A percentile compares a stretch with the other conserved stretches of the same genome.
phyloP scores from a whole-genome alignment of 2,888 invertebrate genomes.

The Drosophila heteroneura region DNA sequence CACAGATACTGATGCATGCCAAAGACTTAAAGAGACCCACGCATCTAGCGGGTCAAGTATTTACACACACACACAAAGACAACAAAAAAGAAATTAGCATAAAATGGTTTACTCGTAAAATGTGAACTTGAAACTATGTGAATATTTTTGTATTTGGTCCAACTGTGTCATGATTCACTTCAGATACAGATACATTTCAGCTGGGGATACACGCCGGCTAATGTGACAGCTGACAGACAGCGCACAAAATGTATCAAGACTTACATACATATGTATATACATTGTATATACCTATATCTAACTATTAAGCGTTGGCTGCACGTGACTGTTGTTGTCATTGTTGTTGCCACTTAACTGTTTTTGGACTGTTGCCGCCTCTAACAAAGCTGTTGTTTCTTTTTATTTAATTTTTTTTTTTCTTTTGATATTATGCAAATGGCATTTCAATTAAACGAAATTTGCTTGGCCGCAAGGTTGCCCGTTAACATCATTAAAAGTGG shows the following conservation, averaged over 20 bases:
- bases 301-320: constrained; percentile 53
- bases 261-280: constrained; percentile 6
- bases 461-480: constrained; percentile 68
- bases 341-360: constrained; percentile 49
- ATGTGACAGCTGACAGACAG: constrained; percentile 57
- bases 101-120: constrained; percentile 46
- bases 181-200: constrained; percentile 54
- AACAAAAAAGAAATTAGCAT: constrained; percentile 61
- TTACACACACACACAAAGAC: constrained; percentile 10
- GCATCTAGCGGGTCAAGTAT: constrained; percentile 55
- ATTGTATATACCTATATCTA: constrained; percentile 21
- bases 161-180: constrained; percentile 75
- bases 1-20: constrained; percentile 24
- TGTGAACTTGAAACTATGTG: constrained; percentile 69
- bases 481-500: constrained; percentile 65
- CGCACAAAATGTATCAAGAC: constrained; percentile 8
- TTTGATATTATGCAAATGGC: constrained; percentile 71
- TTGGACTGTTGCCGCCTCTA: constrained; percentile 33
- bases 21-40: constrained; percentile 20
- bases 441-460: constrained; percentile 75
- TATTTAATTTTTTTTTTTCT: constrained; percentile 13
- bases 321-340: constrained; percentile 58
- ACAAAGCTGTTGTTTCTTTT: constrained; percentile 11
- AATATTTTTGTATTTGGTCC: constrained; percentile 31
- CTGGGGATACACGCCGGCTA: constrained; percentile 49